Percentiles rank a stretch among this genome's conserved stretches.
phyloP scores from a whole-genome alignment of 2,888 invertebrate species.

The Icerya purchasi region DNA sequence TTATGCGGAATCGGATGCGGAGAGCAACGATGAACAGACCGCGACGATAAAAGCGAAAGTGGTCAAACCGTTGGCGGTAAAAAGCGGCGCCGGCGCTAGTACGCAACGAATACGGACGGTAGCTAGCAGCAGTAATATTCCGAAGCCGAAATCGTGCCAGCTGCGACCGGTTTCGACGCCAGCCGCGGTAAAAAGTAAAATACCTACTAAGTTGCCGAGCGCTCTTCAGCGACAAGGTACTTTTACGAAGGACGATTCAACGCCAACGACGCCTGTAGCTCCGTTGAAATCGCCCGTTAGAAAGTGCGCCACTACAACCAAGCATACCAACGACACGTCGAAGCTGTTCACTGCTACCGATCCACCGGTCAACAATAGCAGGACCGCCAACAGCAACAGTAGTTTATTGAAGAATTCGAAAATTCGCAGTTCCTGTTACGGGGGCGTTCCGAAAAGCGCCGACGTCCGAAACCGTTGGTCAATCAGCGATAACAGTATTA shows the following conservation, averaged over 20 bases:
- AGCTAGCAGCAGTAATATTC: slow-evolving; percentile 17
- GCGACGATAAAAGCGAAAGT: slow-evolving; percentile 15
- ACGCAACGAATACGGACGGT: neutral
- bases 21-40: slow-evolving; percentile 10
- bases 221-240: slow-evolving; percentile 66
- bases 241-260: slow-evolving; percentile 74
- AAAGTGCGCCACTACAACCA: slow-evolving; percentile 14
- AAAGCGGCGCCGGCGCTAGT: slow-evolving; percentile 13
- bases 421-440: slow-evolving; percentile 13
- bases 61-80: slow-evolving; percentile 15
- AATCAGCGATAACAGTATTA: slow-evolving; percentile 28
- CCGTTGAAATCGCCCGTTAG: slow-evolving; percentile 16
- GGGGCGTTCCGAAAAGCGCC: slow-evolving; percentile 25
- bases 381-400: slow-evolving; percentile 25
- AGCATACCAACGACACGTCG: slow-evolving; percentile 11
- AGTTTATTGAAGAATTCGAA: neutral
- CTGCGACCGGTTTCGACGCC: slow-evolving; percentile 1
- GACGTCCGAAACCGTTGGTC: slow-evolving; percentile 21
- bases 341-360: neutral
- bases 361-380: slow-evolving; percentile 19
- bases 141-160: slow-evolving; percentile 10
- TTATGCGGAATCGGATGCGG: slow-evolving; percentile 8
- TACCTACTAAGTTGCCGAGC: slow-evolving; percentile 13
- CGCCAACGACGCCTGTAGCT: slow-evolving; percentile 23
- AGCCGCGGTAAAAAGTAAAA: slow-evolving; percentile 8